Percentiles rank a stretch among this genome's conserved stretches.
Evolutionary conservation across 2,113 vertebrate genomes (phyloP).

Genomic region (Macquaria ambigua): DNA sequence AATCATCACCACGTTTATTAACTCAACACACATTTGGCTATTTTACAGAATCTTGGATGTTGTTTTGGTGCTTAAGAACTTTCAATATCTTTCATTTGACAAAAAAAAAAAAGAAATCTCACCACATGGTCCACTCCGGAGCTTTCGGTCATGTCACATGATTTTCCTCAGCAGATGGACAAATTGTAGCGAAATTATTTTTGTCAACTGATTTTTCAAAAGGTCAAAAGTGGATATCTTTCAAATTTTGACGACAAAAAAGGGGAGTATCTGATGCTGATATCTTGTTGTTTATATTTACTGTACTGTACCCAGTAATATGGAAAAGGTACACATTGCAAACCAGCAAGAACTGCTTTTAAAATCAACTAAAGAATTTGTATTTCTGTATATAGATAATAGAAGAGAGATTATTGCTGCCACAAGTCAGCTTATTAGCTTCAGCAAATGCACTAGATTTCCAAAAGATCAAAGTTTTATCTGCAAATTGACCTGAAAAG

Average conservation of each 20-base stretch:
- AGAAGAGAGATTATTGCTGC: not conserved
- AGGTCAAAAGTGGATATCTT: not conserved
- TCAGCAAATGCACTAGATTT: not conserved
- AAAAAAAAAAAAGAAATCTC: not conserved
- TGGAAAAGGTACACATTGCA: not conserved
- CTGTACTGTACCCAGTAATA: not conserved
- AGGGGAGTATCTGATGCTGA: too few relatives aligned
- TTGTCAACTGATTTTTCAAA: not conserved
- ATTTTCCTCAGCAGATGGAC: not conserved
- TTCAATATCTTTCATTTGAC: not conserved
- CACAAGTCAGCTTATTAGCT: not conserved
- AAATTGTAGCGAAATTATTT: not conserved
- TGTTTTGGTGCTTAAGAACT: not conserved
- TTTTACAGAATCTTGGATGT: not conserved
- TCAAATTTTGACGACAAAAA: not conserved
- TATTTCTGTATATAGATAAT: not conserved
- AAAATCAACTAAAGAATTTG: not conserved
- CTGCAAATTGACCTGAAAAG: not conserved
- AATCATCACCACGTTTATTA: not conserved
- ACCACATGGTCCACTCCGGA: not conserved
- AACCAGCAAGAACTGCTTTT: not conserved
- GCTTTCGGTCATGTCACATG: not conserved
- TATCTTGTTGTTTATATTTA: not conserved
- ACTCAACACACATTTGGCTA: not conserved
- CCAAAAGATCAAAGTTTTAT: not conserved